A percentile compares a stretch with the other conserved stretches of the same genome.
These are phyloP conservation scores for Synodontis membranacea DNA, from an alignment of 2,113 vertebrate genomes.

Conservation along the genomic window DNA sequence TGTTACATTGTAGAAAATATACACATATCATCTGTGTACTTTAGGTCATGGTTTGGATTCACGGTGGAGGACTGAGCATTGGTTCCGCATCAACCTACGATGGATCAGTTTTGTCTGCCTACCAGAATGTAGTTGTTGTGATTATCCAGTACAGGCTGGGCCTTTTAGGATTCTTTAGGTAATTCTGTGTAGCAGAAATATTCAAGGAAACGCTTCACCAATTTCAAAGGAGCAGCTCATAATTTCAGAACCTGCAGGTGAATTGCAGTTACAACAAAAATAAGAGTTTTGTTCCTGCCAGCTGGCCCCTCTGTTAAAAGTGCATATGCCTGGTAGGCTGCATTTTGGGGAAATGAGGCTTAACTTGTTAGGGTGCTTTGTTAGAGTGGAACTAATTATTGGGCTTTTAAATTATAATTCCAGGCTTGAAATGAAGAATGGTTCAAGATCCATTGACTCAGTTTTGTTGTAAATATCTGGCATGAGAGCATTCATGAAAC, in stretches of 20 bases:
- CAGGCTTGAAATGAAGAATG: background rate
- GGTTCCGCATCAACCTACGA: slow-evolving; percentile 74
- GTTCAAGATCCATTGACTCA: background rate
- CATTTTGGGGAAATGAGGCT: background rate
- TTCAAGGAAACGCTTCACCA: background rate
- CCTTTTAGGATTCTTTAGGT: slow-evolving; percentile 83
- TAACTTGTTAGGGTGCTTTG: background rate
- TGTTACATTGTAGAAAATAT: background rate
- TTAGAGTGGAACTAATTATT: background rate
- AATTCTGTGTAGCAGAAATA: slow-evolving; percentile 11
- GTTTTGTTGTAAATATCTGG: background rate
- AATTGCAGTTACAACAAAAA: background rate
- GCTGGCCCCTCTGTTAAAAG: background rate
- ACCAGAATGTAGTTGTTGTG: slow-evolving; percentile 81
- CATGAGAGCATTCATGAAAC: background rate
- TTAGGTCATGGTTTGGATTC: slow-evolving; percentile 90
- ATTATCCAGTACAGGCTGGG: slow-evolving; percentile 83
- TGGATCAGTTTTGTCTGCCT: slow-evolving; percentile 79
- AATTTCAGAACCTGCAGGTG: background rate
- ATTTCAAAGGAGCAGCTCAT: background rate
- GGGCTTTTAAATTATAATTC: background rate
- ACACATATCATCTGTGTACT: background rate
- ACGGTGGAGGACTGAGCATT: slow-evolving; percentile 71
- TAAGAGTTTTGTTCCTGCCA: background rate
- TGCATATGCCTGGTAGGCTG: background rate